A percentile compares a stretch with the other conserved stretches of the same genome.
phyloP scores from a whole-genome alignment of 2,888 invertebrate species.

The Fragum whitleyi region DNA sequence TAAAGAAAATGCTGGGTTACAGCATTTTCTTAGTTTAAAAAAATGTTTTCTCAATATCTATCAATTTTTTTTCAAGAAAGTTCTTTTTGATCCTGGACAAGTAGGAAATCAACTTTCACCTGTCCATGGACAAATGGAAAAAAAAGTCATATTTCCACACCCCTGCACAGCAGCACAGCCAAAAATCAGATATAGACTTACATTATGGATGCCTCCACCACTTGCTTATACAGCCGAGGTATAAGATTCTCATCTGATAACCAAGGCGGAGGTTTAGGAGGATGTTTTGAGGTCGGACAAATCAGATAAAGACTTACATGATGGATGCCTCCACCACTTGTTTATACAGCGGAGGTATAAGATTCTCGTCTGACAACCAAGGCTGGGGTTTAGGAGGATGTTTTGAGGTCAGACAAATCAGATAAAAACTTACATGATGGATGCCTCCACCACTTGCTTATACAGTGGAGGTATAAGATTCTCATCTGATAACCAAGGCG shows the following conservation, averaged over 20 bases:
- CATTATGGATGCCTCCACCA: slow-evolving; percentile 66
- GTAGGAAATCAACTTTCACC: too few species aligned
- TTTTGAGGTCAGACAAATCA: slow-evolving; percentile 51
- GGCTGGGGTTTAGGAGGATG: slow-evolving; percentile 69
- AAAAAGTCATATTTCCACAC: too few species aligned
- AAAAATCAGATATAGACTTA: too few species aligned
- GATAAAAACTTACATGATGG: too few species aligned
- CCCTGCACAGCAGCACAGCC: too few species aligned
- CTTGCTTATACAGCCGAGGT: slow-evolving; percentile 82
- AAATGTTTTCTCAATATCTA: too few species aligned
- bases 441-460: slow-evolving; percentile 79
- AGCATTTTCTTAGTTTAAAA: too few species aligned
- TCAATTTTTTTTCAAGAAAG: too few species aligned
- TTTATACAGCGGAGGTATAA: slow-evolving; percentile 81
- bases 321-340: slow-evolving; percentile 81
- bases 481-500: slow-evolving; percentile 77
- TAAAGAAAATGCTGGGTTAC: too few species aligned
- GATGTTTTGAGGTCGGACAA: slow-evolving; percentile 54
- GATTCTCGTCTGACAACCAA: slow-evolving; percentile 75
- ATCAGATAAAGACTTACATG: too few species aligned
- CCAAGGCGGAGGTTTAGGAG: slow-evolving; percentile 75
- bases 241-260: slow-evolving; percentile 72
- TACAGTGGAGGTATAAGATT: slow-evolving; percentile 81
- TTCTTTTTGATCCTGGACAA: too few species aligned
- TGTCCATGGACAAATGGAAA: too few species aligned